Percentiles rank a stretch among this genome's conserved stretches.
phyloP scores from a whole-genome alignment of 2,888 invertebrate genomes.

The Tridacna crocea region DNA sequence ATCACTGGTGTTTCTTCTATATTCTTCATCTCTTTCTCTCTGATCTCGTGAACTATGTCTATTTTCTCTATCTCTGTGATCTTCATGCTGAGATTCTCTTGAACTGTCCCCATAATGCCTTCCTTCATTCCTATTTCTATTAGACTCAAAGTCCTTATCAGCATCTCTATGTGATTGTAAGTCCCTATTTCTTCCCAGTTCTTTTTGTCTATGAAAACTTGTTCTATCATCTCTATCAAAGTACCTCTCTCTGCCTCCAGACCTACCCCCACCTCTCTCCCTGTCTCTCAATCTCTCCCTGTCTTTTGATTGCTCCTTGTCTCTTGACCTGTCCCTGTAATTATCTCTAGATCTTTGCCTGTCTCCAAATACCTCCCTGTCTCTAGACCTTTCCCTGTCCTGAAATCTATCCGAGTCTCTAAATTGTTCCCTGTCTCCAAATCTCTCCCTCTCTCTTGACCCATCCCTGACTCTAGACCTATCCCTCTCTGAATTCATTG shows the following conservation, averaged over 20 bases:
- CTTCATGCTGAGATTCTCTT: background rate
- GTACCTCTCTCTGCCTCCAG: background rate
- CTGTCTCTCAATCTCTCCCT: conserved; percentile 82
- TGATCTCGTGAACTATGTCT: conserved; percentile 7
- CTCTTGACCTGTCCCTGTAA: background rate
- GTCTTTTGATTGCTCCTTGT: background rate
- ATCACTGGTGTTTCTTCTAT: conserved; percentile 29
- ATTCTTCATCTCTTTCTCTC: conserved; percentile 16
- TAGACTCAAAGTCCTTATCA: too few species aligned
- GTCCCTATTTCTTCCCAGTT: conserved; percentile 1
- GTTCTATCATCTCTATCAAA: conserved; percentile 32
- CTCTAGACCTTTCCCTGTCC: conserved; percentile 29
- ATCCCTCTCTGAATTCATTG: conserved; percentile 29
- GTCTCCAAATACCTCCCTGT: conserved; percentile 32
- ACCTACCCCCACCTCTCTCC: background rate
- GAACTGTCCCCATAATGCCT: conserved; percentile 17
- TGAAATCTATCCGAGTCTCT: conserved; percentile 82
- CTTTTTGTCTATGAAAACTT: background rate
- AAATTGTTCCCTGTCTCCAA: conserved; percentile 32
- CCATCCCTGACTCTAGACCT: background rate
- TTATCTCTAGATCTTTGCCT: background rate
- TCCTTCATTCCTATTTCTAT: background rate
- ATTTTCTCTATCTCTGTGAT: conserved; percentile 2
- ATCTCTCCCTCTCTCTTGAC: conserved; percentile 82
- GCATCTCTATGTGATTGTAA: background rate